These are phyloP conservation scores for Epistrophe grossulariae DNA, from an alignment of 2,888 invertebrate genomes.

Conservation along the genomic window DNA sequence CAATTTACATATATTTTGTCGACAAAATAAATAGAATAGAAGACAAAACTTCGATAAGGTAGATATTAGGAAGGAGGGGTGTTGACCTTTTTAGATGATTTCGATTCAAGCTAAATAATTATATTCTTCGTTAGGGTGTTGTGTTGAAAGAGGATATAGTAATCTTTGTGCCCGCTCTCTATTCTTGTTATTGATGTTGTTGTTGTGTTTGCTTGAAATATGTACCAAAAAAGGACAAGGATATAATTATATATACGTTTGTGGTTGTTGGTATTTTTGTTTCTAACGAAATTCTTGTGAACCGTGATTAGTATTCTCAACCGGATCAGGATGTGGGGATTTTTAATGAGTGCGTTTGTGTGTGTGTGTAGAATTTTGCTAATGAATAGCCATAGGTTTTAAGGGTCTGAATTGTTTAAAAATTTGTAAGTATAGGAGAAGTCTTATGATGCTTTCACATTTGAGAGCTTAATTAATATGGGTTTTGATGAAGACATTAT, in stretches of 20 bases:
- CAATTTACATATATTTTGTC: conserved; percentile 36
- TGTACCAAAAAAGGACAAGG: conserved; percentile 13
- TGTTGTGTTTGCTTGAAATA: neutral
- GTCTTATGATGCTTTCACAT: conserved; percentile 5
- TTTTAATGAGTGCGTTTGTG: conserved; percentile 36
- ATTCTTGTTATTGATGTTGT: neutral
- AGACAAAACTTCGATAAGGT: neutral
- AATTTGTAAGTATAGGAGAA: neutral
- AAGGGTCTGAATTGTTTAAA: neutral
- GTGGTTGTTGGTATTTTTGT: neutral
- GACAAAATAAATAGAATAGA: conserved; percentile 16
- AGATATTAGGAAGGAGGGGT: neutral
- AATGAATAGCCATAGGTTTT: conserved; percentile 34
- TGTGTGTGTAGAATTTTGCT: conserved; percentile 35
- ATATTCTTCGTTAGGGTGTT: conserved; percentile 19
- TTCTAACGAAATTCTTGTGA: conserved; percentile 13
- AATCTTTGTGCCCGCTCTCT: neutral
- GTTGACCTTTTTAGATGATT: conserved; percentile 55
- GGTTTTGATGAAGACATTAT: conserved; percentile 17
- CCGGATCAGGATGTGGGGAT: conserved; percentile 50
- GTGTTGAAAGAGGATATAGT: conserved; percentile 13
- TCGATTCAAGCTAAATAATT: conserved; percentile 27
- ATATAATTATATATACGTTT: neutral
- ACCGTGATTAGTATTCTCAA: conserved; percentile 36
- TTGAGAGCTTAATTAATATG: conserved; percentile 35